Evolutionary conservation across 2,888 invertebrate genomes (phyloP), one percentile per base, ranked within the genome.

Genomic region (Trisateles emortualis): DNA sequence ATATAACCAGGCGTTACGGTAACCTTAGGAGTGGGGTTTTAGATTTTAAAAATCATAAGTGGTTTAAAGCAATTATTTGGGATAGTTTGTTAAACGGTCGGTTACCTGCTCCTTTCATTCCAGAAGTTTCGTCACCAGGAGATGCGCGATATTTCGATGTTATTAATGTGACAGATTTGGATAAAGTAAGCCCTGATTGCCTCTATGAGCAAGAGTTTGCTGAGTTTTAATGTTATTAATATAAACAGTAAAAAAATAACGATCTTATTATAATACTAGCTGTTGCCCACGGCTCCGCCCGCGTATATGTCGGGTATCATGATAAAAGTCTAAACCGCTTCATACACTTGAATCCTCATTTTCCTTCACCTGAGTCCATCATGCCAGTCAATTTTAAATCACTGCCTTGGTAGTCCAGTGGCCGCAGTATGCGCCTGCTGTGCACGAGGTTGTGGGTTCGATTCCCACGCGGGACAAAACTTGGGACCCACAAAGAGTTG

Each of bases 11-110:
- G 47, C 95, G 98, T 44, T 98, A 90, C 83, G 99, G 99, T 22
- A 22, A 5, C 5, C 5, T 99, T 59, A 97, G 96, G 83, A 96
- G 96, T 68, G 99, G 98, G 2, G 95, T 96, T 10, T 93, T 95
- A 73, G 99, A 99, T 85, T 97, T 99, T 64, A 99, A 98, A 87
- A 95, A 95, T 60, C 98, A 99, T 87, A 95, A 95, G 67, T 99
- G 99, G 98, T 99, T 99, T 79, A 94, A 94, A 53, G 94, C 95
- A 10, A 95, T 96, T 11, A 96, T 98, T 80, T 99, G 98, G 98
- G 95, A 96, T 55, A 94, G 94, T 42, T 91, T 99, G 56, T 95
- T 97, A 59, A 96, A 97, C 81, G 95, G 95, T 78, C 96, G 96
- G 75, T 84, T 96, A 0, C 85, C 82, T 13, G 93, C 96, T 0